Evolutionary conservation across 2,113 vertebrate species (phyloP), one percentile per base, ranked within the genome.

Genomic region (Ardeotis arabs): DNA sequence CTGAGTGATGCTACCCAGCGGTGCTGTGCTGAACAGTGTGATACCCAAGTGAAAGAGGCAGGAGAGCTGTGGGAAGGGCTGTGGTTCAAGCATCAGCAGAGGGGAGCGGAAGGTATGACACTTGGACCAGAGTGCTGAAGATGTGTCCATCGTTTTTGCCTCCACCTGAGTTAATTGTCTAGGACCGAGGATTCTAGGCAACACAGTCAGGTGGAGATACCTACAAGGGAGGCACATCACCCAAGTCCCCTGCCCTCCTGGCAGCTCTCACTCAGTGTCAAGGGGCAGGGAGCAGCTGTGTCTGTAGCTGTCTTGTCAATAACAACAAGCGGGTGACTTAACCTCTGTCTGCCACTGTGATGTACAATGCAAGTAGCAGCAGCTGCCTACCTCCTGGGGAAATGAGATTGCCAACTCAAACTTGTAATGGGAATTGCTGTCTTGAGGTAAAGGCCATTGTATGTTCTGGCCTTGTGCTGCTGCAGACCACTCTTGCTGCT

Each of bases 311-410:
- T 19, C 27, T 84, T 35, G 49, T 45, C 77, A 85, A 13, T 41
- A 91, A 25, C 9, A 75, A 50, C 17, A 29, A 10, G 16, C 2
- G 4, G 19, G 45, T 92, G 53, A 49, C 41, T 90, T 70, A 70
- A 35, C 37, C n/a, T 58, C 67, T 74, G 14, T 63, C 41, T 49
- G 56, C 47, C 56, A 45, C 63, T 0, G 0, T 31, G 66, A 45
- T 27, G 27, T 52, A 53, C 0, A 0, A 52, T 19, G 17, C 0
- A 1, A 33, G 20, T 29, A 66, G 35, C 39, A 73, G 53, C 6
- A 72, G 73, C 49, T 73, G 49, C 35, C 44, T 20, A 2, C 33
- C 21, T 90, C 27, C 67, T 23, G 45, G 12, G 35, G 27, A 87
- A 87, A 35, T 24, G 44, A 76, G 35, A 69, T 72, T 88, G 62